These are phyloP conservation scores for Helicoverpa armigera DNA, from an alignment of 1,140 invertebrate species.

Conservation along the genomic window DNA sequence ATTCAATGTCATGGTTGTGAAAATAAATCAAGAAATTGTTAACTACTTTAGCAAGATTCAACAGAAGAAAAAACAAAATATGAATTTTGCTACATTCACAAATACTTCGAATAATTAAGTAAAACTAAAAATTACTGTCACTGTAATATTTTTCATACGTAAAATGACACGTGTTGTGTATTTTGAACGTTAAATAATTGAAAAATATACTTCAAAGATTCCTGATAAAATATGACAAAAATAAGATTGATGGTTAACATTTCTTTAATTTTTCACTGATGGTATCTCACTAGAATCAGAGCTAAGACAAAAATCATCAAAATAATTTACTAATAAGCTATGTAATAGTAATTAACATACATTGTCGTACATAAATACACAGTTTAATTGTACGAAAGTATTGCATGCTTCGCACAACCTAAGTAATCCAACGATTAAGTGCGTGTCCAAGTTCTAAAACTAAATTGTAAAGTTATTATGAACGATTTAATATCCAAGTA, in stretches of 20 bases:
- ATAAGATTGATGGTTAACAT: no score
- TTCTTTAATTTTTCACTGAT: no score
- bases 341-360: neutral
- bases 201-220: no score
- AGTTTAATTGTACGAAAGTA: slow-evolving; percentile 1
- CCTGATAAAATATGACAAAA: no score
- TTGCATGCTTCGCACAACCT: slow-evolving; percentile 11
- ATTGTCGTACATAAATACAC: neutral
- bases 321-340: slow-evolving; percentile 12
- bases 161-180: no score
- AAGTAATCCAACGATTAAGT: neutral
- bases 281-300: neutral
- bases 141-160: no score
- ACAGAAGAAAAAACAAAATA: slow-evolving; percentile 15
- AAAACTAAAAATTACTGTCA: no score
- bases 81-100: neutral
- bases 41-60: slow-evolving; percentile 29
- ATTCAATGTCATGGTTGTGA: slow-evolving; percentile 46
- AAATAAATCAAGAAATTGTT: slow-evolving; percentile 18
- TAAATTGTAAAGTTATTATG: slow-evolving; percentile 2
- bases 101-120: neutral
- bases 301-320: neutral
- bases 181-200: no score
- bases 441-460: neutral
- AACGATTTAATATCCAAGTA: neutral